Evolutionary conservation across 2,797 vertebrate genomes (phyloP).

Genomic region (Urosaurus nigricauda): DNA sequence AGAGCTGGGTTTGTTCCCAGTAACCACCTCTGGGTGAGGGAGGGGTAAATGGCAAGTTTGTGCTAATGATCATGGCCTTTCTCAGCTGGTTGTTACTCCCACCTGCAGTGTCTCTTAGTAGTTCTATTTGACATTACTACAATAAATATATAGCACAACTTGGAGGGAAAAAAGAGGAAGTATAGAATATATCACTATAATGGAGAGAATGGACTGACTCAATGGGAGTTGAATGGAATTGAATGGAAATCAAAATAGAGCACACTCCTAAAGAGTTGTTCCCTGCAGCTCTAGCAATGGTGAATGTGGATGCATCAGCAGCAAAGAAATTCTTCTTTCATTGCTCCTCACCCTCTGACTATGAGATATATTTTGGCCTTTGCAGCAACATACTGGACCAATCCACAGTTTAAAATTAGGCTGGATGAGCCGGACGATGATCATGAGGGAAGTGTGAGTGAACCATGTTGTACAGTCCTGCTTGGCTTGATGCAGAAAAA

Average conservation of each 20-base stretch:
- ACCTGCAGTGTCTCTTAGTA: slow-evolving; percentile 31
- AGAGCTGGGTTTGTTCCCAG: slow-evolving; percentile 44
- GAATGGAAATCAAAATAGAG: slow-evolving; percentile 20
- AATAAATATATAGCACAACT: not conserved
- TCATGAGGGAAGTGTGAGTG: slow-evolving; percentile 70
- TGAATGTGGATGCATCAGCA: slow-evolving; percentile 15
- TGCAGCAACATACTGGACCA: slow-evolving; percentile 90
- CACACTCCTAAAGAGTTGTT: slow-evolving; percentile 16
- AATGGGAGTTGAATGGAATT: too few relatives aligned
- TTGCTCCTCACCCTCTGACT: not conserved
- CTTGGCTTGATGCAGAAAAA: slow-evolving; percentile 93
- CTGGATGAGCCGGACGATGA: slow-evolving; percentile 86
- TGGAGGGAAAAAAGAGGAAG: not conserved
- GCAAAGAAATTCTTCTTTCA: slow-evolving; percentile 33
- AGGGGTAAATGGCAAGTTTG: slow-evolving; percentile 41
- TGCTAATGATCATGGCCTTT: slow-evolving; percentile 43
- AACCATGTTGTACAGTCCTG: slow-evolving; percentile 83
- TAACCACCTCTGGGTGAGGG: slow-evolving; percentile 20
- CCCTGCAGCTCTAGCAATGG: slow-evolving; percentile 22
- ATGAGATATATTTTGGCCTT: slow-evolving; percentile 18
- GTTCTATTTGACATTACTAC: slow-evolving; percentile 46
- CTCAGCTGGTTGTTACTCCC: slow-evolving; percentile 28
- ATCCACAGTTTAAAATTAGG: slow-evolving; percentile 88
- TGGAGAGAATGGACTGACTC: slow-evolving; percentile 22
- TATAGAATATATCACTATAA: not conserved